These are phyloP conservation scores for Heliconius himera DNA, from an alignment of 1,140 invertebrate species.

Conservation along the genomic window DNA sequence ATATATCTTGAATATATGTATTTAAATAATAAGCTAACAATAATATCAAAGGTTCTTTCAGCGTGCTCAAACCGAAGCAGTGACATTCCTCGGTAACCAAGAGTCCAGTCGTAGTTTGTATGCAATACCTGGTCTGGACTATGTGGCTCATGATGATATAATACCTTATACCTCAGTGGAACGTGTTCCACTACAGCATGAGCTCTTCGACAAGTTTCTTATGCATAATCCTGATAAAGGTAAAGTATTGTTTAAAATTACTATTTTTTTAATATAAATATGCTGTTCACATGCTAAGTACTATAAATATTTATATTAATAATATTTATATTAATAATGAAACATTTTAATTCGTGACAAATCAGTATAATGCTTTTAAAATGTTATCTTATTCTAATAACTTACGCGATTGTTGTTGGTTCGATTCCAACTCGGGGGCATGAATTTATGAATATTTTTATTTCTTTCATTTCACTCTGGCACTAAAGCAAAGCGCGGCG, in stretches of 20 bases:
- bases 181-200: constrained; percentile 93
- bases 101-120: constrained; percentile 96
- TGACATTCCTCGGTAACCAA: constrained; percentile 98
- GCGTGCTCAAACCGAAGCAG: constrained; percentile 97
- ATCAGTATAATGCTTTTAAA: too few species aligned
- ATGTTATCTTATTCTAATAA: too few species aligned
- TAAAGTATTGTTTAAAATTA: constrained; percentile 47
- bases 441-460: too few species aligned
- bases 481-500: too few species aligned
- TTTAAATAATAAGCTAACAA: not conserved
- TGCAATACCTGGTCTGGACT: constrained; percentile 97
- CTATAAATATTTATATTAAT: too few species aligned
- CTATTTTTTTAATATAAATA: too few species aligned
- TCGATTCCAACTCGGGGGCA: too few species aligned
- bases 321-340: too few species aligned
- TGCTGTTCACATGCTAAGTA: too few species aligned
- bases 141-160: constrained; percentile 98
- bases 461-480: too few species aligned
- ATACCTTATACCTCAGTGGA: constrained; percentile 92
- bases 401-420: too few species aligned
- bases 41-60: constrained; percentile 64
- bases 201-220: constrained; percentile 98
- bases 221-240: constrained; percentile 89
- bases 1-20: not conserved
- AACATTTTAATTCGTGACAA: too few species aligned